Evolutionary conservation across 2,888 invertebrate species (phyloP), one percentile per base, ranked within the genome.

Genomic region (Gymnoscelis rufifasciata): DNA sequence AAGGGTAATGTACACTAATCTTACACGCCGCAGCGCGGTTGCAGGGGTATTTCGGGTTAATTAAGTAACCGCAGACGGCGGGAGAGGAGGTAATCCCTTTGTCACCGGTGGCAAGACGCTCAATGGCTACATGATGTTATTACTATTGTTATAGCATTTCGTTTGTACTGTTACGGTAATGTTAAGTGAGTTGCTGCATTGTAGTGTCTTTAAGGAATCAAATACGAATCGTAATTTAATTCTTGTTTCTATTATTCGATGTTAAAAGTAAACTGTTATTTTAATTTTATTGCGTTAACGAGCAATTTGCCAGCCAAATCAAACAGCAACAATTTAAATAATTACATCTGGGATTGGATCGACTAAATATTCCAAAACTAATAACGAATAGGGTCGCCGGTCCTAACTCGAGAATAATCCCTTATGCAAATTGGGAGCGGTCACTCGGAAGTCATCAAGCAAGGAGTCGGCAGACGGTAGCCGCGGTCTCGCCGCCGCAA

Each of bases 381-480:
- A 80, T 79, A 84, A 82, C 74, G 74, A 78, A 80, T 75, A 60
- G 75, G 74, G 57, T 68, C 69, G 64, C 36, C 39, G 39, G 37
- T 71, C 64, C 73, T 80, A 83, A 81, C 79, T 78, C 69, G 78
- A 76, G 77, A 78, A 80, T 86, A 84, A 87, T 86, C 79, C 86
- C 80, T 87, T 86, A 86, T 87, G 86, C 86, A 84, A 87, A 87
- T 84, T 70, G 66, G 69, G 71, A 69, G 79, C 83, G 83, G 84
- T 82, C 83, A 84, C 74, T 84, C 81, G 84, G 82, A 86, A 87
- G 83, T 86, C 82, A 83, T 83, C 82, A 79, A 66, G 61, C 59
- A 56, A 54, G 64, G 67, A 30, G 54, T 51, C 61, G 51, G 51
- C 47, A 38, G 26, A 15, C 11, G 30, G 45, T 31, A 47, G 40